A percentile compares a stretch with the other conserved stretches of the same genome.
Evolutionary conservation across 2,797 vertebrate genomes (phyloP).

Genomic region (Xerus rutilus): DNA sequence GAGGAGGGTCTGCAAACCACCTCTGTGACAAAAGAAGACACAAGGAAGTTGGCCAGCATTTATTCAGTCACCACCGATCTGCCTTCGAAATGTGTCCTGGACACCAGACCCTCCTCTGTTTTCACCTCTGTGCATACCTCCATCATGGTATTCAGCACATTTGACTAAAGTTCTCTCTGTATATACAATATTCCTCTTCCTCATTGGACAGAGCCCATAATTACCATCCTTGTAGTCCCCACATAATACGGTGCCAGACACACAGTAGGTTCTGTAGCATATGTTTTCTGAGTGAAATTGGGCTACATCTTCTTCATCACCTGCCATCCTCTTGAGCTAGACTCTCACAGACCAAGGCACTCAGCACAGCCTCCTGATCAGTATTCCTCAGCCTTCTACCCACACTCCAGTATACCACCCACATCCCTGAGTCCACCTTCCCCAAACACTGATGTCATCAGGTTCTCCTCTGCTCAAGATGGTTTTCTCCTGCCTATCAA

Average conservation of each 20-base stretch:
- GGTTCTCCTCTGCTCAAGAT: conserved; percentile 19
- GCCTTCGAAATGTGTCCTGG: background rate
- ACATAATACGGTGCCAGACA: background rate
- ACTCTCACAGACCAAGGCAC: background rate
- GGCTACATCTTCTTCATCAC: background rate
- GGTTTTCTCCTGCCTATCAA: conserved; percentile 30
- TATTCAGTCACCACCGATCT: background rate
- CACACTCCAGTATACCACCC: background rate
- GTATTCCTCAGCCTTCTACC: background rate
- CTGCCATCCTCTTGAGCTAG: background rate
- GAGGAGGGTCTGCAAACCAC: background rate
- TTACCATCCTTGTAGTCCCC: background rate
- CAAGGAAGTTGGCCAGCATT: background rate
- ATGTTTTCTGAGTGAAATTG: background rate
- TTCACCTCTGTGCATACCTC: background rate
- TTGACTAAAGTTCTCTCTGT: background rate
- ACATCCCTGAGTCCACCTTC: background rate
- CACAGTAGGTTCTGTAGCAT: background rate
- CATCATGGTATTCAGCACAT: background rate
- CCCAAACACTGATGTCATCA: background rate
- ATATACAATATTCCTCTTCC: background rate
- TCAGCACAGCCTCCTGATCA: background rate
- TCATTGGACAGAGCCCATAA: background rate
- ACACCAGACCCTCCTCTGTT: background rate
- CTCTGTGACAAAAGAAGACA: background rate